phyloP scores from a whole-genome alignment of 1,140 invertebrate genomes.

The Condylostylus longicornis region DNA sequence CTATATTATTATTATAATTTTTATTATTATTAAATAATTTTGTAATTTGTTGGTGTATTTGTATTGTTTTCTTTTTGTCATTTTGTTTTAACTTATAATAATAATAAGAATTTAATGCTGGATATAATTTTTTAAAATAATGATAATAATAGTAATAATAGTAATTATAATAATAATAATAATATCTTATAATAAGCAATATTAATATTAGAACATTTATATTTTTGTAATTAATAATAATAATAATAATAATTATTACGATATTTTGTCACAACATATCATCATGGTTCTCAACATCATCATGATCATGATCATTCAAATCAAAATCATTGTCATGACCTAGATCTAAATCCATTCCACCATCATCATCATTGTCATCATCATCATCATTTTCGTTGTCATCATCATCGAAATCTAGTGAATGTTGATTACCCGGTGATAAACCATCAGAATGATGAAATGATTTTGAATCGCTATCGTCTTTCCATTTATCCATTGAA shows the following conservation, averaged over 20 bases:
- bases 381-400: conserved; percentile 21
- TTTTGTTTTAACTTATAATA: too few relatives aligned
- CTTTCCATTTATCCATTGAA: conserved; percentile 98
- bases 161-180: too few relatives aligned
- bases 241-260: background rate
- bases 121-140: too few relatives aligned
- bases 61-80: too few relatives aligned
- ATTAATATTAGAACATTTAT: too few relatives aligned
- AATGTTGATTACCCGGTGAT: conserved; percentile 23
- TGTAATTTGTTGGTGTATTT: too few relatives aligned
- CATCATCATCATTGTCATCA: conserved; percentile 14
- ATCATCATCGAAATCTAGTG: conserved; percentile 13
- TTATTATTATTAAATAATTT: too few relatives aligned
- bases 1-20: too few relatives aligned
- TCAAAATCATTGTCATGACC: conserved; percentile 33
- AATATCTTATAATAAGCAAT: too few relatives aligned
- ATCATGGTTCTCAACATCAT: conserved; percentile 29
- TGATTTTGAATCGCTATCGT: conserved; percentile 41
- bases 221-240: too few relatives aligned
- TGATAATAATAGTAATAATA: too few relatives aligned
- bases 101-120: too few relatives aligned
- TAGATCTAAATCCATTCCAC: conserved; percentile 24
- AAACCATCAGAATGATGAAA: conserved; percentile 17
- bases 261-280: conserved; percentile 37
- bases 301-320: conserved; percentile 32